Evolutionary conservation across 2,113 vertebrate species (phyloP).

Genomic region (Xyliphius kryptos): DNA sequence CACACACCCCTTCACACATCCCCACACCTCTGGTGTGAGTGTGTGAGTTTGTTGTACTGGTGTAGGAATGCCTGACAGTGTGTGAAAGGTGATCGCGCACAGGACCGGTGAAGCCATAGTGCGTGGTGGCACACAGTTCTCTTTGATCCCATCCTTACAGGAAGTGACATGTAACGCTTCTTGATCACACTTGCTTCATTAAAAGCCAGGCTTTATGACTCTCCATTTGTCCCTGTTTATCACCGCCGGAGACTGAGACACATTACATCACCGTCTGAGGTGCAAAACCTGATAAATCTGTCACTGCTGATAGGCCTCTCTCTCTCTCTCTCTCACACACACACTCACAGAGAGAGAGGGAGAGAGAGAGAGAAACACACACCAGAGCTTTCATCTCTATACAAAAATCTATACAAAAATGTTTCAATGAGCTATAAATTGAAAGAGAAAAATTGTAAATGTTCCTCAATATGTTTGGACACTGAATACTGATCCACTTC

Average conservation of each 20-base stretch:
- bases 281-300: not conserved
- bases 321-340: too few species aligned
- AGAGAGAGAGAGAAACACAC: not conserved
- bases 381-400: not conserved
- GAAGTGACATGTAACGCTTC: conserved; percentile 9
- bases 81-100: not conserved
- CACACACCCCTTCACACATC: too few species aligned
- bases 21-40: not conserved
- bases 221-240: not conserved
- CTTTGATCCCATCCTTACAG: conserved; percentile 4
- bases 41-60: not conserved
- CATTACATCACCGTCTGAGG: not conserved
- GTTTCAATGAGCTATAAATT: too few species aligned
- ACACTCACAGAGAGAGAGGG: conserved; percentile 13
- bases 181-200: not conserved
- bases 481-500: too few species aligned
- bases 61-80: not conserved
- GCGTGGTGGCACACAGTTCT: not conserved
- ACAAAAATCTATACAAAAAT: too few species aligned
- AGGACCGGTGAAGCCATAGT: not conserved
- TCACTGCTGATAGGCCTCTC: too few species aligned
- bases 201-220: not conserved
- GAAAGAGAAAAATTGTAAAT: too few species aligned
- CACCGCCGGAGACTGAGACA: not conserved
- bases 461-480: too few species aligned